Conservation (phyloP, 2,797 vertebrate genomes). For the Scleropages formosus region DNA sequence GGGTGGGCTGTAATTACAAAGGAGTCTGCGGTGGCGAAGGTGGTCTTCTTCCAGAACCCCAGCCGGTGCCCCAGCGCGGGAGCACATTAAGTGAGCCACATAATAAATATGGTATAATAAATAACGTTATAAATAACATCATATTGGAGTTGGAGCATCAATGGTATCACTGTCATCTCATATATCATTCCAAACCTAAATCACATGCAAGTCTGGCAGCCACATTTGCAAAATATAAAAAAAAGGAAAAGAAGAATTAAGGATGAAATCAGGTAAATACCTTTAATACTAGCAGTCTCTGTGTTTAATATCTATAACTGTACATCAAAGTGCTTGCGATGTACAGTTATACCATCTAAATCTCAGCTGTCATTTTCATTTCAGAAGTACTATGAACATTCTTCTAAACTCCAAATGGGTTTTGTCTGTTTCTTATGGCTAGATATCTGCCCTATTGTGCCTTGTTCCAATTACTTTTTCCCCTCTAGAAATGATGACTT, state of each 20-base stretch:
- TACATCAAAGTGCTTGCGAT: slow-evolving; percentile 1
- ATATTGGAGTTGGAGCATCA: too few species aligned
- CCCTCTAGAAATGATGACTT: background rate
- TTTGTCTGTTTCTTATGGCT: background rate
- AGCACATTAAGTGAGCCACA: background rate
- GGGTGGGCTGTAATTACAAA: background rate
- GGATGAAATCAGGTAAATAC: background rate
- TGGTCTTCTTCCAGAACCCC: background rate
- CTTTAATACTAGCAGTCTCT: background rate
- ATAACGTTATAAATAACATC: background rate
- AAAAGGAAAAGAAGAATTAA: background rate
- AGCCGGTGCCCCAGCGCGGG: background rate
- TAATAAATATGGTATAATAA: background rate
- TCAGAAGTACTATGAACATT: background rate
- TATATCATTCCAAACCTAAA: too few species aligned
- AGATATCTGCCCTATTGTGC: background rate
- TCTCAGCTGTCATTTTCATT: background rate
- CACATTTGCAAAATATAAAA: background rate
- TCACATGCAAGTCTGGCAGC: background rate
- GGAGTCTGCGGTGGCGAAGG: background rate
- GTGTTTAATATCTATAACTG: slow-evolving; percentile 8
- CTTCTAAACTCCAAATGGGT: slow-evolving; percentile 5
- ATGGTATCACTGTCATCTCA: too few species aligned
- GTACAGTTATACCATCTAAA: background rate
- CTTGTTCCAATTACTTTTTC: background rate